Base-by-base conservation (phyloP, 2,888 invertebrate genomes). In the Tetragnatha montana region DNA sequence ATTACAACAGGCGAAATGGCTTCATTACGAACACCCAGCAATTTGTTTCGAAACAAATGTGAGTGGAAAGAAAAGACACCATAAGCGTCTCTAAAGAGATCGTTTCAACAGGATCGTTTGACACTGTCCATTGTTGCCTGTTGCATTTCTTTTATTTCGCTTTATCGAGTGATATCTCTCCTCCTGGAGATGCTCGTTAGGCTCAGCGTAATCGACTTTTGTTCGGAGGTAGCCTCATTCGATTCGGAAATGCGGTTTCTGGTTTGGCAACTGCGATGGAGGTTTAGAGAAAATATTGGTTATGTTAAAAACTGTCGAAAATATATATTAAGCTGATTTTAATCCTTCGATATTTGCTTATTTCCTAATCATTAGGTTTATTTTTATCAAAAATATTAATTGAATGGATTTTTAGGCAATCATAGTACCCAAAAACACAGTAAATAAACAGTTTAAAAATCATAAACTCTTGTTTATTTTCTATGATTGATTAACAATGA, bases 91-190 rank as follows among this genome's bases (percentile, higher is more conserved):
- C 49, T 49, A 75, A 75, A 75, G 60, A 14, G 22, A 19, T 49
- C 60, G 17, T 21, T 60, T 12, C 51, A 21, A 51, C 78, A 60
- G 8, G 51, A 21, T 19, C 51, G 19, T 51, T 50, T 21, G 60
- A 19, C 22, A 50, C 60, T 60, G 78, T 78, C 78, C 78, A 78
- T 78, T 78, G 78, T 78, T 78, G 60, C 7, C 14, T 50, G 60
- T 51, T 22, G 78, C 22, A 17, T 51, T 78, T 78, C 50, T 21
- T 73, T 21, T 22, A 21, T 14, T 22, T 75, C 17, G 35, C 19
- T 60, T 22, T 60, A 21, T 60, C 14, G 60, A 17, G 14, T 60
- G 60, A 10, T 60, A 60, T 60, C 60, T 6, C 60, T 60, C 60
- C 60, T 60, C 17, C 60, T 60, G 60, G 35, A 60, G 10, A 78